Base-by-base conservation (phyloP, 2,113 vertebrate genomes). In the Callospermophilus lateralis region DNA sequence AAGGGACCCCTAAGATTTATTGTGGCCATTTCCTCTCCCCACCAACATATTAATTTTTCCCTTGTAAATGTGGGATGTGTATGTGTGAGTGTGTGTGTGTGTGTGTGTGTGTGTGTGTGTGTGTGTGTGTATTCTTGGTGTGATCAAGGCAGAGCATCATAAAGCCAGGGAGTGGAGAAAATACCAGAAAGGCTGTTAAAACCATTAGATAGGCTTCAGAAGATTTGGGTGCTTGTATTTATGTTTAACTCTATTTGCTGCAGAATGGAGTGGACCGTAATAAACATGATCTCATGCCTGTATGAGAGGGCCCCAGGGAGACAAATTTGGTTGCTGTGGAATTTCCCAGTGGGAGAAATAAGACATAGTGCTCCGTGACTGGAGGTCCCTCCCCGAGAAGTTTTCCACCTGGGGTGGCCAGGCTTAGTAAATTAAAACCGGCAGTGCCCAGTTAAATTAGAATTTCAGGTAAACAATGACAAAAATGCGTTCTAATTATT, bases 201-300 rank as follows among this genome's bases (percentile, higher is more conserved):
- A 74, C 26, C 32, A 74, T 80, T 55, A 39, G 58, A 13, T 76
- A 76, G 55, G 68, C 76, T 87, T 61, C 11, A 12, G 19, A 83
- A 76, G 80, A 20, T 39, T 93, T 84, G 84, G 53, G 51, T 79
- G 51, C 73, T 96, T 92, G 74, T 95, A 86, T 96, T 97, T 93
- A 9, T 58, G 61, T 86, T 93, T 95, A 83, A 70, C 85, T 53
- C 28, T 89, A 22, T 81, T 96, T 93, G 84, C 65, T 84, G 37
- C 90, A 93, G 68, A 95, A 68, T 32, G 9, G 65, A 80, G 12
- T 68, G 74, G 73, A 42, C 58, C 70, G 37, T 93, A 80, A 92
- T 87, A 89, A 95, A 84, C 65, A 65, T 48, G 85, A 92, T 93
- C 9, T 55, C 15, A 7, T 34, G 15, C 70, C 32, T 94, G 19